Evolutionary conservation across 2,113 vertebrate genomes (phyloP).

Genomic region (Gymnogyps californianus): DNA sequence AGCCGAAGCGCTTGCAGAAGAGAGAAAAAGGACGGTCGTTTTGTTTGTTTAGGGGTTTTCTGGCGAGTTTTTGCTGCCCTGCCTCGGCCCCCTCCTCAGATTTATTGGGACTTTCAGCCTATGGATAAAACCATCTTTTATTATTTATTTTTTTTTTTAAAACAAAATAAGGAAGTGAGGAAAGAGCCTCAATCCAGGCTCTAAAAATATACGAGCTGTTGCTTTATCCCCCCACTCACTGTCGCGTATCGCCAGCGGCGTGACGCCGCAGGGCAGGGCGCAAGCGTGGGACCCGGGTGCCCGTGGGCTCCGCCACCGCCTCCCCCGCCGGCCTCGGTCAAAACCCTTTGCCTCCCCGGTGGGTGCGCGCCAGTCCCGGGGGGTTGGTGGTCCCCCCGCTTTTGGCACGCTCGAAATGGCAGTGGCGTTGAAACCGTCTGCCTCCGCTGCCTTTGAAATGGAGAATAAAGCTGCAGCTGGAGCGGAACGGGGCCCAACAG

Average conservation of each 20-base stretch:
- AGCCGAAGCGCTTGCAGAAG: neutral
- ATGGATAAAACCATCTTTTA: neutral
- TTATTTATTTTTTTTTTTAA: neutral
- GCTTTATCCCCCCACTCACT: neutral
- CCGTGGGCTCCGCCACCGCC: neutral
- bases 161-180: neutral
- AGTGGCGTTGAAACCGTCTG: slow-evolving; percentile 59
- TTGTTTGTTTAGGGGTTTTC: neutral
- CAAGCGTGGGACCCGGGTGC: neutral
- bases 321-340: neutral
- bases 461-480: slow-evolving; percentile 68
- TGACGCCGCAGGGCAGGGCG: neutral
- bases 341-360: neutral
- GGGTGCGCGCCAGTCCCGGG: neutral
- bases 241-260: accelerated
- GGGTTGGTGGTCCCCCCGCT: neutral
- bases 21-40: neutral
- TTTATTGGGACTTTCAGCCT: neutral
- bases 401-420: slow-evolving; percentile 44
- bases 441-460: slow-evolving; percentile 64
- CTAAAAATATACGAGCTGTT: neutral
- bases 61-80: neutral
- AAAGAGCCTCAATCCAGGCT: neutral
- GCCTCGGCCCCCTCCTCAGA: neutral
- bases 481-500: slow-evolving; percentile 64